Conservation (phyloP, 2,797 vertebrate species). For the Coregonus ussuriensis region DNA sequence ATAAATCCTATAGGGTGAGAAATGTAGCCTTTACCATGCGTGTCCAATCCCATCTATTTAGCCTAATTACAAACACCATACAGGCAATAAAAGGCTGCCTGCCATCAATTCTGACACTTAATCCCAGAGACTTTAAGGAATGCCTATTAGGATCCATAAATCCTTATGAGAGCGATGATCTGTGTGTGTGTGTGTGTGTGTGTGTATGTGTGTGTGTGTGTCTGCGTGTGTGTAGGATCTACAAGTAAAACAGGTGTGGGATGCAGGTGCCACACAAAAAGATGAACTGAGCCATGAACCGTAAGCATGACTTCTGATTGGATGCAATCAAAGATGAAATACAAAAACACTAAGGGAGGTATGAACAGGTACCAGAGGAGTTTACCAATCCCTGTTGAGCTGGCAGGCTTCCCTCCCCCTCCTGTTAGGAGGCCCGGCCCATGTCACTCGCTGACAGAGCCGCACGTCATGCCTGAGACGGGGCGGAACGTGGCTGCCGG, state of each 20-base stretch:
- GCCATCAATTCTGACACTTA: constrained; percentile 16
- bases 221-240: constrained; percentile 4
- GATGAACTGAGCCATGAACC: constrained; percentile 31
- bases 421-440: constrained; percentile 22
- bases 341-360: constrained; percentile 57
- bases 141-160: constrained; percentile 43
- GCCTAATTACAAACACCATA: constrained; percentile 23
- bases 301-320: constrained; percentile 25
- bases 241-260: constrained; percentile 14
- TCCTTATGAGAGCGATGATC: neutral
- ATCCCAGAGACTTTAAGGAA: constrained; percentile 3
- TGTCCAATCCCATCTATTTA: constrained; percentile 12
- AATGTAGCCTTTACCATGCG: constrained; percentile 5
- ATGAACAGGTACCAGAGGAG: constrained; percentile 45
- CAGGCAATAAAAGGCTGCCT: constrained; percentile 26
- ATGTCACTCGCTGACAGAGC: constrained; percentile 49
- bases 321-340: constrained; percentile 43
- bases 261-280: constrained; percentile 34
- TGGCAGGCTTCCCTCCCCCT: constrained; percentile 29
- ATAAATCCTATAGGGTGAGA: constrained; percentile 16
- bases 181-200: neutral
- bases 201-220: no score
- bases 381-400: constrained; percentile 26
- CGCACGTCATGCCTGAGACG: constrained; percentile 54
- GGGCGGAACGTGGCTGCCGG: constrained; percentile 64